Percentiles rank a stretch among this genome's conserved stretches.
These are phyloP conservation scores for Alethe castanea DNA, from an alignment of 2,113 vertebrate genomes.

Conservation along the genomic window DNA sequence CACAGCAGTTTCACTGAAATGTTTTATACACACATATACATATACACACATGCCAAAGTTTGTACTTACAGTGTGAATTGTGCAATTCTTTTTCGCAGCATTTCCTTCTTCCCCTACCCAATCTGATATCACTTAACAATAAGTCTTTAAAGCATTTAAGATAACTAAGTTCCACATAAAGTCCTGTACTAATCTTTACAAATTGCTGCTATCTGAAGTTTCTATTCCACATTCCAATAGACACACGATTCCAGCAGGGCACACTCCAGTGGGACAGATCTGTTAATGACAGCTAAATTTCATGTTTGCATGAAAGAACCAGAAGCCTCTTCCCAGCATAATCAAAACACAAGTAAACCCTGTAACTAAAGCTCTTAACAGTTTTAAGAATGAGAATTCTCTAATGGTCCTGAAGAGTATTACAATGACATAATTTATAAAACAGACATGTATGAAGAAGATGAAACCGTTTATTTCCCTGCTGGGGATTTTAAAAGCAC, in stretches of 20 bases:
- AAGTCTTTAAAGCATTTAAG: neutral
- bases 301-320: neutral
- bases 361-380: neutral
- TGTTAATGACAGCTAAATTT: neutral
- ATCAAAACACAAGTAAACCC: neutral
- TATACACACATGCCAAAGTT: neutral
- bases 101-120: neutral
- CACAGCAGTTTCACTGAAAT: neutral
- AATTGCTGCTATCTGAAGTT: neutral
- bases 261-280: neutral
- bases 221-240: neutral
- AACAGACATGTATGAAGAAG: neutral
- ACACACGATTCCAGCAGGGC: neutral
- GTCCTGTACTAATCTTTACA: neutral
- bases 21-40: neutral
- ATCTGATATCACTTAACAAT: slow-evolving; percentile 12
- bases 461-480: neutral
- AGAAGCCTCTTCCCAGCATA: neutral
- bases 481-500: neutral
- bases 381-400: neutral
- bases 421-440: neutral
- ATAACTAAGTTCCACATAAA: neutral
- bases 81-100: neutral
- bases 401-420: neutral
- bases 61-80: neutral